These are phyloP conservation scores for Sciurus vulgaris DNA, from an alignment of 2,797 vertebrate genomes.

Conservation along the genomic window DNA sequence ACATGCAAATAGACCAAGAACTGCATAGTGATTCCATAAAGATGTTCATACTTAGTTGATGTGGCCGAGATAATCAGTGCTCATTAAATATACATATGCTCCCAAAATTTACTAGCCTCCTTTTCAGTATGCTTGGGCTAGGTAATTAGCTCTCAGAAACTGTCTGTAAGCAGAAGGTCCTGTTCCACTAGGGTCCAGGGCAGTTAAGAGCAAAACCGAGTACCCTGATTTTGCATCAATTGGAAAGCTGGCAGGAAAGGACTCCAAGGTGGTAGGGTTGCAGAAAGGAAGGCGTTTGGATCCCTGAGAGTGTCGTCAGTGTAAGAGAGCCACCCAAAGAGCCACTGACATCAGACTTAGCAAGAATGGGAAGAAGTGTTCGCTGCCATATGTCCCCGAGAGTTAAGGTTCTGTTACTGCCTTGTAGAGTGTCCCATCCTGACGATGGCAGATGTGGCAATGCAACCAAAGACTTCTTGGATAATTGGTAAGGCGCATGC, in stretches of 20 bases:
- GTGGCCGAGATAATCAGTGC: too few species aligned
- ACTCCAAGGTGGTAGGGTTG: background rate
- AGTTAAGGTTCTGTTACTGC: background rate
- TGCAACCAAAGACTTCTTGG: background rate
- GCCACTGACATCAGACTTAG: background rate
- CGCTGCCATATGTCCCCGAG: background rate
- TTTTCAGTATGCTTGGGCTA: too few species aligned
- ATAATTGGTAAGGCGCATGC: background rate
- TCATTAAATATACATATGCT: too few species aligned
- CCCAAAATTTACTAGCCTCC: too few species aligned
- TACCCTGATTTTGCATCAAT: background rate
- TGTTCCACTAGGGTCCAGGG: too few species aligned
- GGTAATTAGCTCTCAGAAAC: too few species aligned
- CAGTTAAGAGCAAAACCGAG: background rate
- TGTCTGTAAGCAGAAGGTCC: too few species aligned
- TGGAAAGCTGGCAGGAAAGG: background rate
- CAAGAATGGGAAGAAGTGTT: background rate
- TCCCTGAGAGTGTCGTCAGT: background rate
- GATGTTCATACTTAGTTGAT: too few species aligned
- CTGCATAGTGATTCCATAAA: too few species aligned
- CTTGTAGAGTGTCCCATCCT: too few species aligned
- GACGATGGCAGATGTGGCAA: background rate
- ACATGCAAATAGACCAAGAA: too few species aligned
- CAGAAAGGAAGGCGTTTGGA: background rate
- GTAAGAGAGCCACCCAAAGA: background rate